Base-by-base conservation (phyloP, 1,140 invertebrate species). In the Ericerus pela region DNA sequence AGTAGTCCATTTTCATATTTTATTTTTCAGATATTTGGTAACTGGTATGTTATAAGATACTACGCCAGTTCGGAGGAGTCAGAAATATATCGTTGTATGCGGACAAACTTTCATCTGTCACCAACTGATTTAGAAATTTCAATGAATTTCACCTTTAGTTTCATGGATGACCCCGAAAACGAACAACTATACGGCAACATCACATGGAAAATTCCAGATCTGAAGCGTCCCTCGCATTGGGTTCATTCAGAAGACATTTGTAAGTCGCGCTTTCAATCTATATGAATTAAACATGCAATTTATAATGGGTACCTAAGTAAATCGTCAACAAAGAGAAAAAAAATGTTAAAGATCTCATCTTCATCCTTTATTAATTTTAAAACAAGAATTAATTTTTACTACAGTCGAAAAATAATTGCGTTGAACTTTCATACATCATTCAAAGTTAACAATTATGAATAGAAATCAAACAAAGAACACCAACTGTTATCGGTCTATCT, bases 81-180 rank as follows among this genome's bases (percentile, higher is more conserved):
- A 6, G 70, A 85, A 0, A 76, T 79, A 1, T 90, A 89, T 63
- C 76, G 82, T 63, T 90, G 87, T 62, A 89, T 90, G 87, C 69
- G 78, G 59, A 80, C 83, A 10, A 79, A 84, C 43, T 80, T 90
- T 52, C 79, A 77, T 2, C 73, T 79, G 54, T 72, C 76, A 1
- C 51, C 61, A 1, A 58, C 60, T 22, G 60, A 59, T 16, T 61
- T 68, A 31, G 72, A 78, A 64, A 77, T 85, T 37, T 84, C 80
- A 2, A 88, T 90, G 85, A 85, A 86, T 66, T 87, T 90, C 65
- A 88, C 82, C 6, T 90, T 87, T 63, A 82, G 79, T 53, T 90
- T 83, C 62, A 79, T 78, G 0, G 84, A 88, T 64, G 85, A 89
- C 70, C 87, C 86, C 0, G 68, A 83, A 6, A 80, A 83, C 24